Base-by-base conservation (phyloP, 2,888 invertebrate genomes). In the Mythimna vitellina region DNA sequence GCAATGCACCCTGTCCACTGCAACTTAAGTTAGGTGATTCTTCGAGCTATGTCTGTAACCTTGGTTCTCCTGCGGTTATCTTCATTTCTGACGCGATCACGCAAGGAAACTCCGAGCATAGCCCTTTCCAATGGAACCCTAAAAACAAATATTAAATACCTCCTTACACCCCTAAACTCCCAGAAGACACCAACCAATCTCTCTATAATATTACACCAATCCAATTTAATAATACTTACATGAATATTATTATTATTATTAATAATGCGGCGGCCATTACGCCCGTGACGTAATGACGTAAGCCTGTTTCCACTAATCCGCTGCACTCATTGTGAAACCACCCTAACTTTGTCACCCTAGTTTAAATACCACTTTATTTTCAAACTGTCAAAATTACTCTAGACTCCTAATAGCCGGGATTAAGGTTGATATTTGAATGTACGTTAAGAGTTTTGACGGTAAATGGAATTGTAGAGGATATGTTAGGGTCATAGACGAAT, bases 261-360 rank as follows among this genome's bases (percentile, higher is more conserved):
- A 86, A 83, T 87, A 86, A 83, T 76, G 57, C 64, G 76, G 83
- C 88, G 81, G 89, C 93, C 93, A 93, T 93, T 91, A 87, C 83
- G 90, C 87, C 89, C 89, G 93, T 93, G 94, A 93, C 92, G 93
- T 94, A 93, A 94, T 92, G 93, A 89, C 90, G 92, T 95, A 94
- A 95, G 93, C 94, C 91, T 92, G 88, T 87, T 87, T 89, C 86
- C 82, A 89, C 90, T 94, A 94, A 95, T 94, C 94, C 94, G 57
- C 70, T 73, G 86, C 87, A 84, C 84, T 91, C 84, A 93, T 95
- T 95, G 93, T 95, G 86, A 84, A 84, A 86, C 83, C 91, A 94
- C 95, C 94, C 93, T 91, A 90, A 90, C 81, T 87, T 89, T 73
- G 78, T 86, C 86, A 87, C 89, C 91, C 89, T 82, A 87, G 74